A percentile compares a stretch with the other conserved stretches of the same genome.
These are phyloP conservation scores for Julus scanicus DNA, from an alignment of 2,888 invertebrate genomes.

Conservation along the genomic window DNA sequence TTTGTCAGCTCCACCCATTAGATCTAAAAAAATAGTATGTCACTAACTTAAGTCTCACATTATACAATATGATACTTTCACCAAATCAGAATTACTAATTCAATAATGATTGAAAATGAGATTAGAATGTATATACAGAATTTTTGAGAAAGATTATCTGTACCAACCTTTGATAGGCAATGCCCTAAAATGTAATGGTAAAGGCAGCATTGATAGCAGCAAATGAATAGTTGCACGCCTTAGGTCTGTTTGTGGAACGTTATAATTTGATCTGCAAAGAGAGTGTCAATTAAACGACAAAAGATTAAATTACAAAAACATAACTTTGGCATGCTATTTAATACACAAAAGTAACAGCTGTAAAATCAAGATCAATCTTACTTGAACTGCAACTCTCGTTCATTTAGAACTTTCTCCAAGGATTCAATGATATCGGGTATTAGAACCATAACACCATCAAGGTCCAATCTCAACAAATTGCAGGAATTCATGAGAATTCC, in stretches of 20 bases:
- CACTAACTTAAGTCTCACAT: not conserved
- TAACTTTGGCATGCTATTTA: not conserved
- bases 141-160: not conserved
- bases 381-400: slow-evolving; percentile 81
- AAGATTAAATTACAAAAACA: not conserved
- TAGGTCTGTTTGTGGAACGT: slow-evolving; percentile 68
- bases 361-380: slow-evolving; percentile 61
- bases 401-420: slow-evolving; percentile 88
- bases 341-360: not conserved
- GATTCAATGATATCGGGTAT: slow-evolving; percentile 91
- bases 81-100: slow-evolving; percentile 71
- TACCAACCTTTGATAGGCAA: slow-evolving; percentile 66
- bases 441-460: slow-evolving; percentile 91
- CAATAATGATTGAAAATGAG: slow-evolving; percentile 52
- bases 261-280: slow-evolving; percentile 49
- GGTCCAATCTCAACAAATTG: slow-evolving; percentile 88
- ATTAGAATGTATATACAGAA: not conserved
- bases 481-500: slow-evolving; percentile 87
- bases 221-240: slow-evolving; percentile 92
- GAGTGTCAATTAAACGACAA: not conserved
- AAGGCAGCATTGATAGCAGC: slow-evolving; percentile 87
- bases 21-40: slow-evolving; percentile 50
- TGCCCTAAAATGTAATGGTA: slow-evolving; percentile 89
- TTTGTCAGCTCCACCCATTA: slow-evolving; percentile 57
- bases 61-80: not conserved